Evolutionary conservation across 2,888 invertebrate species (phyloP).

Genomic region (Monopis laevigella): DNA sequence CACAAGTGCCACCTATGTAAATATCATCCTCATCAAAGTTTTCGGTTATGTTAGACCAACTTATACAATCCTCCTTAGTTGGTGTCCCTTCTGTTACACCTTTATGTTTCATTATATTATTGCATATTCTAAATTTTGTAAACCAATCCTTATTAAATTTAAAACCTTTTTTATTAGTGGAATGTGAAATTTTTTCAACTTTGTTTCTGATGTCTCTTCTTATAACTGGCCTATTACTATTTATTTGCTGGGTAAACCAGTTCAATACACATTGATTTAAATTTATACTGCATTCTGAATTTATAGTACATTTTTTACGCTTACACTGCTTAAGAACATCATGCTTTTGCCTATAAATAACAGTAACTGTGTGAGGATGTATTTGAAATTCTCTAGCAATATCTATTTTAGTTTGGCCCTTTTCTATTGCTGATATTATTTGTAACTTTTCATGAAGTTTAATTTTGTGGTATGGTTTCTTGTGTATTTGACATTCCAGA

Average conservation of each 20-base stretch:
- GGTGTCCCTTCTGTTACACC: constrained; percentile 18
- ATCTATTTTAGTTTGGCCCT: constrained; percentile 28
- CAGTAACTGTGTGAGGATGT: constrained; percentile 25
- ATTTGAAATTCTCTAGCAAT: constrained; percentile 29
- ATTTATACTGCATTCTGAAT: constrained; percentile 18
- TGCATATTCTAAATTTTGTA: constrained; percentile 25
- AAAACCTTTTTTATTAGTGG: constrained; percentile 22
- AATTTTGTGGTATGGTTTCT: constrained; percentile 22
- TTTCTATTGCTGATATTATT: constrained; percentile 30
- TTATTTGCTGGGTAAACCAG: constrained; percentile 26
- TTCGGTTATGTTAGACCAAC: constrained; percentile 25
- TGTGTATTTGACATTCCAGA: not conserved
- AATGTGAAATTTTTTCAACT: constrained; percentile 24
- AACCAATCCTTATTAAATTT: constrained; percentile 28
- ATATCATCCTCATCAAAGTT: constrained; percentile 22
- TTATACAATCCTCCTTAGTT: constrained; percentile 13
- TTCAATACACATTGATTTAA: constrained; percentile 27
- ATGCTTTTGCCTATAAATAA: constrained; percentile 28
- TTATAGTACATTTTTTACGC: not conserved
- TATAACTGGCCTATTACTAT: constrained; percentile 23
- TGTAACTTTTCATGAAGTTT: constrained; percentile 27
- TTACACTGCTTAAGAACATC: constrained; percentile 7
- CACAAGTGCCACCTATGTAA: constrained; percentile 27
- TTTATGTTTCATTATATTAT: constrained; percentile 26
- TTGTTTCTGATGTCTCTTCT: constrained; percentile 24